phyloP scores from a whole-genome alignment of 1,140 invertebrate species.

The Diachasmimorpha longicaudata region DNA sequence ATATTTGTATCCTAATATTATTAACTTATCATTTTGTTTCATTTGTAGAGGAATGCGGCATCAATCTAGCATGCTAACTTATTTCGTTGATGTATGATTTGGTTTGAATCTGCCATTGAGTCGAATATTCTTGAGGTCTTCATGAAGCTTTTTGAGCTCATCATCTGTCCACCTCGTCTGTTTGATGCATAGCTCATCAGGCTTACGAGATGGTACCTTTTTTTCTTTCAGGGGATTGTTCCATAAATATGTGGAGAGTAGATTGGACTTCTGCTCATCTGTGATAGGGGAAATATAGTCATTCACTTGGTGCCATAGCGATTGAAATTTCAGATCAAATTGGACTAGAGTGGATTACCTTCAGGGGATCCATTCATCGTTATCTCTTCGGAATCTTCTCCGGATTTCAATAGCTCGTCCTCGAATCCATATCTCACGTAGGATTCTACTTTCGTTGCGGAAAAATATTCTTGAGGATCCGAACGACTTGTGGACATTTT shows the following conservation, averaged over 20 bases:
- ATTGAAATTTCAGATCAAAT: background rate
- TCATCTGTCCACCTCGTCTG: conserved; percentile 70
- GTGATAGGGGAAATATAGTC: conserved; percentile 23
- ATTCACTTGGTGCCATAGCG: background rate
- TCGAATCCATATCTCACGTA: background rate
- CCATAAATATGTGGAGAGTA: background rate
- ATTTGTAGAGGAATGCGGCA: too few species aligned
- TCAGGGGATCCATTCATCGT: background rate
- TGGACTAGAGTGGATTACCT: background rate
- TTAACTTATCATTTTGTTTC: conserved; percentile 36
- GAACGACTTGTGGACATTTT: background rate
- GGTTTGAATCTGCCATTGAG: conserved; percentile 68
- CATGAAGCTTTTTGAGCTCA: conserved; percentile 65
- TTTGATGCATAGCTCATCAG: conserved; percentile 61
- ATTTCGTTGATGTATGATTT: conserved; percentile 65
- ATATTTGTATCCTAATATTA: background rate
- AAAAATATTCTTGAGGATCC: background rate
- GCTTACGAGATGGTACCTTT: conserved; percentile 51
- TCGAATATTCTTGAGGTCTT: conserved; percentile 60
- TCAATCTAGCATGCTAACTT: too few species aligned
- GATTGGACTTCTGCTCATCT: conserved; percentile 51
- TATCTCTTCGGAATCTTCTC: background rate
- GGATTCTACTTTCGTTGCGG: background rate
- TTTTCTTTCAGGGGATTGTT: background rate
- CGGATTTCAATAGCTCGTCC: background rate